Percentiles rank a stretch among this genome's conserved stretches.
These are phyloP conservation scores for Garrulus glandarius DNA, from an alignment of 2,797 vertebrate species.

Conservation along the genomic window DNA sequence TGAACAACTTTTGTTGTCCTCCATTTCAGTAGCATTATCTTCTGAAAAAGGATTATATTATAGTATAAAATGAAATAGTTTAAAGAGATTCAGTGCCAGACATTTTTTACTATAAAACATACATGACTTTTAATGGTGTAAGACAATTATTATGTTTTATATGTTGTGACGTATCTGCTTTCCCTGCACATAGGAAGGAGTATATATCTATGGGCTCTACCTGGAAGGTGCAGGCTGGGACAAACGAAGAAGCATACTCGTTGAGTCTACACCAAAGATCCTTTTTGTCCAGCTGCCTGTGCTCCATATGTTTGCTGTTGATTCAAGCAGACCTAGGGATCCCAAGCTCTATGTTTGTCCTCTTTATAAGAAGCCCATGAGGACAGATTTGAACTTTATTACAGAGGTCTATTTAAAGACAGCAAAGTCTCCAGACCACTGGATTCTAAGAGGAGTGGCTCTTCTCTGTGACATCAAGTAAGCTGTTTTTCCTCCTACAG, in stretches of 20 bases:
- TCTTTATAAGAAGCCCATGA: constrained; percentile 83
- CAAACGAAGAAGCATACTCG: constrained; percentile 73
- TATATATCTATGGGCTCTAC: constrained; percentile 83
- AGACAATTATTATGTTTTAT: not conserved
- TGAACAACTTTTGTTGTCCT: not conserved
- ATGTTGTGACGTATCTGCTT: not conserved
- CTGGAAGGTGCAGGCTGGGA: constrained; percentile 86
- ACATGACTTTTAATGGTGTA: not conserved
- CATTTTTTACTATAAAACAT: not conserved
- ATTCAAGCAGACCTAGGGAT: constrained; percentile 76
- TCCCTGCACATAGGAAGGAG: constrained; percentile 77
- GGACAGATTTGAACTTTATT: constrained; percentile 84
- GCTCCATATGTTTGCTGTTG: constrained; percentile 81
- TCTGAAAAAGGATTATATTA: not conserved
- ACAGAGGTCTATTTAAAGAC: constrained; percentile 79
- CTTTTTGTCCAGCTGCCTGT: constrained; percentile 82
- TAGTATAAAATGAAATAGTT: not conserved
- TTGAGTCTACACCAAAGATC: constrained; percentile 81
- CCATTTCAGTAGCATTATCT: not conserved
- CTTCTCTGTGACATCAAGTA: constrained; percentile 84
- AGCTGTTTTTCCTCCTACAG: not conserved
- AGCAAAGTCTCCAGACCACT: constrained; percentile 79
- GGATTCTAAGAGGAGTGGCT: constrained; percentile 85
- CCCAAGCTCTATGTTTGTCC: constrained; percentile 82
- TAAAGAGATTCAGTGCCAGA: not conserved